These are phyloP conservation scores for Stigmatopora argus DNA, from an alignment of 2,113 vertebrate genomes.

Conservation along the genomic window DNA sequence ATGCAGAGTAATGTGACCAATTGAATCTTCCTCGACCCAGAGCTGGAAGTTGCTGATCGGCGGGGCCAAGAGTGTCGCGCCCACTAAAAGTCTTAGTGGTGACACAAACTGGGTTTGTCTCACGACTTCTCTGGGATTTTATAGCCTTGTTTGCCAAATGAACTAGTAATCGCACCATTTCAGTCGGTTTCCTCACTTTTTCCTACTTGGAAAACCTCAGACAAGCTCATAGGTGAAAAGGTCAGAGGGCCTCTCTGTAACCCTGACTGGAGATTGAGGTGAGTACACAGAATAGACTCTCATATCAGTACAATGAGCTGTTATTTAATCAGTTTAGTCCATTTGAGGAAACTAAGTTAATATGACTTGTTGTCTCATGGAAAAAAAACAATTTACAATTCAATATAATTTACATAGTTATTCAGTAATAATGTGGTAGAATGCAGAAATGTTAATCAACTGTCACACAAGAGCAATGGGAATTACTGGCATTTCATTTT, in stretches of 20 bases:
- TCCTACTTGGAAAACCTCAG: constrained; percentile 26
- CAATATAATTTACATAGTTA: not conserved
- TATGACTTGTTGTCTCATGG: constrained; percentile 3
- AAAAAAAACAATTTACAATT: not conserved
- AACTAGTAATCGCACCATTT: constrained; percentile 20
- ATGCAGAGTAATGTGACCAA: constrained; percentile 91
- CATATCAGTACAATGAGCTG: constrained; percentile 15
- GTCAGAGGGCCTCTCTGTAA: constrained; percentile 34
- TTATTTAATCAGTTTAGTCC: constrained; percentile 16
- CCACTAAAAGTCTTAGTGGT: constrained; percentile 40
- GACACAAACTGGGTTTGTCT: constrained; percentile 8
- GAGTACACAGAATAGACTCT: constrained; percentile 34
- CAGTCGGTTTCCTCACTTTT: constrained; percentile 4
- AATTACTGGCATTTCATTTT: not conserved
- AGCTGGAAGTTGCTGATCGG: constrained; percentile 62
- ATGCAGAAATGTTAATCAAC: not conserved
- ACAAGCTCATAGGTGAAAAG: constrained; percentile 44
- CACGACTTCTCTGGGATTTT: constrained; percentile 40
- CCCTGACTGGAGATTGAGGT: constrained; percentile 40
- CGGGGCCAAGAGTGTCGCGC: constrained; percentile 34
- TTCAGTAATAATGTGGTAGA: too few relatives aligned
- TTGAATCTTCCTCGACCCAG: constrained; percentile 78
- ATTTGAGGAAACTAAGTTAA: not conserved
- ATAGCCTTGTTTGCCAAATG: constrained; percentile 21
- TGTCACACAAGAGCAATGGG: not conserved